Conservation (phyloP, 2,888 invertebrate species). For the Ephialtes manifestator region DNA sequence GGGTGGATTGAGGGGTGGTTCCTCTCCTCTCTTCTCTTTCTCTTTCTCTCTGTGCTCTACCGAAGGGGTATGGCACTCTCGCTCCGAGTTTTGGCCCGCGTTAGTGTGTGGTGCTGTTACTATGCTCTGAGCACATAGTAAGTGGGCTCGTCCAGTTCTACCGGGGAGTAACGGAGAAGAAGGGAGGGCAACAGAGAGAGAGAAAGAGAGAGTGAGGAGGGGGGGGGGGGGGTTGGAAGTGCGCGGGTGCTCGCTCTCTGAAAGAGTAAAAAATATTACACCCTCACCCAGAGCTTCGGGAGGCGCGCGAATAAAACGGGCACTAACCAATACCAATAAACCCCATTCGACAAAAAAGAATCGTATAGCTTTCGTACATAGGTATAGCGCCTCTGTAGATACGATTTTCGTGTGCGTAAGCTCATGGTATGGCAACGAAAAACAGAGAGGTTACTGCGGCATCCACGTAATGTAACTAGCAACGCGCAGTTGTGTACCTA, state of each 20-base stretch:
- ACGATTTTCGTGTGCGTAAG: background rate
- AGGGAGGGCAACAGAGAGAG: slow-evolving; percentile 49
- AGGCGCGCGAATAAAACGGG: slow-evolving; percentile 82
- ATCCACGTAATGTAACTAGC: slow-evolving; percentile 17
- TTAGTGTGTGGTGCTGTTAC: slow-evolving; percentile 54
- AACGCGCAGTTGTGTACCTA: slow-evolving; percentile 71
- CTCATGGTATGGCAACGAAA: slow-evolving; percentile 68
- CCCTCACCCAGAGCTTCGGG: slow-evolving; percentile 77
- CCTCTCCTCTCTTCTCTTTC: slow-evolving; percentile 65
- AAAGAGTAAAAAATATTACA: slow-evolving; percentile 85
- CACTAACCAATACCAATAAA: slow-evolving; percentile 84
- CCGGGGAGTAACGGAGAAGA: slow-evolving; percentile 45
- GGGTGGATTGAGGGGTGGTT: slow-evolving; percentile 40
- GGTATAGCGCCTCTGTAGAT: slow-evolving; percentile 13
- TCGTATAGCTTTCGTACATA: slow-evolving; percentile 70
- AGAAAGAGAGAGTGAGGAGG: slow-evolving; percentile 57
- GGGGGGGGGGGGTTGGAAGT: no score
- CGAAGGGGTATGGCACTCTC: slow-evolving; percentile 43
- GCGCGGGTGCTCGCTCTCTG: slow-evolving; percentile 78
- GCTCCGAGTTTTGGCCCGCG: slow-evolving; percentile 50
- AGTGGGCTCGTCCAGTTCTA: slow-evolving; percentile 39
- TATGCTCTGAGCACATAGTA: slow-evolving; percentile 41
- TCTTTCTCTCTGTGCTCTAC: slow-evolving; percentile 49
- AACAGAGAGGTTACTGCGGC: slow-evolving; percentile 69
- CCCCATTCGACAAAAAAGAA: slow-evolving; percentile 80